These are phyloP conservation scores for Geopemphigus sp. DNA, from an alignment of 1,140 invertebrate genomes.

Conservation along the genomic window DNA sequence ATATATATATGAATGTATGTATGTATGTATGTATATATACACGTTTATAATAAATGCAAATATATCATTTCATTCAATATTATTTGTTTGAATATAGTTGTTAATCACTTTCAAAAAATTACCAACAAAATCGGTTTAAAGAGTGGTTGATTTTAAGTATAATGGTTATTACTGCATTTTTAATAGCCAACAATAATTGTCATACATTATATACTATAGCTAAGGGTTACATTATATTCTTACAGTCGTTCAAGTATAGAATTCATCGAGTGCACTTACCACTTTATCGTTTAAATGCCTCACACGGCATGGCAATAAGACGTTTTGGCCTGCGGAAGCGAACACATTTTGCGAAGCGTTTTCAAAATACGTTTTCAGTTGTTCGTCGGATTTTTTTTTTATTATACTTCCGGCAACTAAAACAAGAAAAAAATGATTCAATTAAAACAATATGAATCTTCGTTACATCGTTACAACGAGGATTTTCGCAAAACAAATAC, in stretches of 20 bases:
- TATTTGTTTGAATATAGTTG: background rate
- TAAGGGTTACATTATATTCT: slow-evolving; percentile 18
- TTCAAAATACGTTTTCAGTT: slow-evolving; percentile 55
- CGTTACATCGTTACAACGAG: background rate
- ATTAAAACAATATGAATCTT: slow-evolving; percentile 18
- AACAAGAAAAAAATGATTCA: background rate
- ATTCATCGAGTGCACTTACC: slow-evolving; percentile 57
- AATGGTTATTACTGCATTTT: background rate
- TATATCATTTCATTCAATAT: background rate
- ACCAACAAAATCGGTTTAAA: background rate
- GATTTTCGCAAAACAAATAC: slow-evolving; percentile 3
- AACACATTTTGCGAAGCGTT: slow-evolving; percentile 59
- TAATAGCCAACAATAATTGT: background rate
- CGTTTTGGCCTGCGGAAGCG: slow-evolving; percentile 61
- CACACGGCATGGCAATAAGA: slow-evolving; percentile 64
- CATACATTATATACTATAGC: slow-evolving; percentile 1
- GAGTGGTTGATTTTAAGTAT: background rate
- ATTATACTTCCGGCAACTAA: slow-evolving; percentile 28
- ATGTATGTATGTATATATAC: too few species aligned
- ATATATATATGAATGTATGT: too few species aligned
- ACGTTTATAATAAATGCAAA: background rate
- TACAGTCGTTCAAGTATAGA: background rate
- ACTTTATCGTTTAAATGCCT: slow-evolving; percentile 64
- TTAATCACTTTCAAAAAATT: background rate
- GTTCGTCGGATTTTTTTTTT: slow-evolving; percentile 37